Evolutionary conservation across 2,797 vertebrate genomes (phyloP).

Genomic region (Sarcophilus harrisii): DNA sequence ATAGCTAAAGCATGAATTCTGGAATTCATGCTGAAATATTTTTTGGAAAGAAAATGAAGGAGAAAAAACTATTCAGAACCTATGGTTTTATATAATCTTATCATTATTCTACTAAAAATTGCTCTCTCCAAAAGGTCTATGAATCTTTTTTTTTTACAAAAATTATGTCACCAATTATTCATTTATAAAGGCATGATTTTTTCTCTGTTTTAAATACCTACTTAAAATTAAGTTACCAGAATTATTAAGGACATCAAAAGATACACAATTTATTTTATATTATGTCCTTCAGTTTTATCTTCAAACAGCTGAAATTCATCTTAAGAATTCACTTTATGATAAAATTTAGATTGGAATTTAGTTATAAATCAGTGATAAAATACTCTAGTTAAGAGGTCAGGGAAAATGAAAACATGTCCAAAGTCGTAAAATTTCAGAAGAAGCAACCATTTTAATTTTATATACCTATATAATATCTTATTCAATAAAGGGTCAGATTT

Average conservation of each 20-base stretch:
- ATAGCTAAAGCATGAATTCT: constrained; percentile 73
- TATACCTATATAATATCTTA: neutral
- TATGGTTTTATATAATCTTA: constrained; percentile 33
- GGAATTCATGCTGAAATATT: constrained; percentile 63
- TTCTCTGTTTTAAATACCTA: constrained; percentile 69
- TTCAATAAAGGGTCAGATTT: constrained; percentile 30
- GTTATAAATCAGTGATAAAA: constrained; percentile 70
- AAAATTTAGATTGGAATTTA: constrained; percentile 46
- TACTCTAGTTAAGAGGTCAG: constrained; percentile 64
- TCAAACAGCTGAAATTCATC: constrained; percentile 66
- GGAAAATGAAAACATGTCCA: constrained; percentile 66
- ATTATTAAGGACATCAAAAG: constrained; percentile 66
- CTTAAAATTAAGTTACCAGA: constrained; percentile 72
- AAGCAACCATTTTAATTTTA: neutral
- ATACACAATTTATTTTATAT: constrained; percentile 69
- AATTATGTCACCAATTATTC: constrained; percentile 61
- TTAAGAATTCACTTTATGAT: neutral
- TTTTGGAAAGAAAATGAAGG: neutral
- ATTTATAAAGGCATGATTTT: constrained; percentile 69
- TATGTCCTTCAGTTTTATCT: constrained; percentile 62
- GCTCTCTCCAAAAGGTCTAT: constrained; percentile 61
- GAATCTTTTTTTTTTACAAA: constrained; percentile 68
- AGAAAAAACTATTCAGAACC: neutral
- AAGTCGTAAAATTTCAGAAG: constrained; percentile 42
- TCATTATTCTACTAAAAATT: constrained; percentile 55